These are phyloP conservation scores for Dicentrarchus labrax DNA, from an alignment of 2,113 vertebrate genomes.

Conservation along the genomic window DNA sequence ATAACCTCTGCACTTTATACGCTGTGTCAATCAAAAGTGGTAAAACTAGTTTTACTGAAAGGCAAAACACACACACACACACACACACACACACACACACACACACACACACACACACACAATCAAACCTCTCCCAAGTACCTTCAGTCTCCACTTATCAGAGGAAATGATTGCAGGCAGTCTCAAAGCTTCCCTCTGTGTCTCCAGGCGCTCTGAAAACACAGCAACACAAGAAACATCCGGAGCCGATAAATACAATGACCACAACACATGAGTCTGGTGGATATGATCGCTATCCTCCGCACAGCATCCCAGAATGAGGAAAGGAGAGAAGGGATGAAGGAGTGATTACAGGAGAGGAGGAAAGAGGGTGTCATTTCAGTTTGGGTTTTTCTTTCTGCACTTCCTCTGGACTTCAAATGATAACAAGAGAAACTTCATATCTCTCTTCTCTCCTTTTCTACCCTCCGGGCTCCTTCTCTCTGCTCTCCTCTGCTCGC, in stretches of 20 bases:
- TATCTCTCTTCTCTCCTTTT: neutral
- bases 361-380: conserved; percentile 33
- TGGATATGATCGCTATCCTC: conserved; percentile 61
- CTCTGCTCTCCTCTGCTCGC: neutral
- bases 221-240: conserved; percentile 67
- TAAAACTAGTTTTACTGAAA: conserved; percentile 6
- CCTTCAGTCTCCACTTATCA: conserved; percentile 54
- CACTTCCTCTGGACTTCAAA: conserved; percentile 17
- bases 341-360: conserved; percentile 10
- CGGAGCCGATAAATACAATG: conserved; percentile 54
- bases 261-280: conserved; percentile 55
- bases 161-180: conserved; percentile 53
- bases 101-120: neutral
- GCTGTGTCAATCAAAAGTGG: conserved; percentile 7
- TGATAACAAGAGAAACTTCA: conserved; percentile 36
- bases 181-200: conserved; percentile 58
- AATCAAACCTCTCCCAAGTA: conserved; percentile 31
- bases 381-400: conserved; percentile 40
- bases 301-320: conserved; percentile 35
- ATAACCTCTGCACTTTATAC: neutral
- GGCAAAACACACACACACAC: neutral
- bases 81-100: neutral
- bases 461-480: neutral
- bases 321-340: conserved; percentile 53
- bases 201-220: conserved; percentile 42